Conservation (phyloP, 2,113 vertebrate genomes). For the Phylloscopus trochilus region DNA sequence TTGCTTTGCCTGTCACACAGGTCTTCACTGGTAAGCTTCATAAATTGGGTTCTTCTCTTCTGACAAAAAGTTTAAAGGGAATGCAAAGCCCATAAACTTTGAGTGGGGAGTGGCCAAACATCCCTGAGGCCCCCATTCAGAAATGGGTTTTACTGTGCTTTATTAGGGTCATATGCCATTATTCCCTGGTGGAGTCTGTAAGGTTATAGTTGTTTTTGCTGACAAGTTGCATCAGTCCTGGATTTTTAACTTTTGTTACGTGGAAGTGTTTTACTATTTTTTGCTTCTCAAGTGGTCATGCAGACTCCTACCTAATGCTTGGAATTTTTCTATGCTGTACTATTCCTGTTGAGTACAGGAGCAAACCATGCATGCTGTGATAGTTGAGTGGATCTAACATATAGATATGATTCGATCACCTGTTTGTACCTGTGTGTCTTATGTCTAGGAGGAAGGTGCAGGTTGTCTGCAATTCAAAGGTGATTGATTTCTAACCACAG, state of each 20-base stretch:
- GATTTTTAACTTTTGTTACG: neutral
- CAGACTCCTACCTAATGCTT: neutral
- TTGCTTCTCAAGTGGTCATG: neutral
- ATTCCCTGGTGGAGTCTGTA: neutral
- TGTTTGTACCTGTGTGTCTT: neutral
- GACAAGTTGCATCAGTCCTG: neutral
- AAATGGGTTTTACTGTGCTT: neutral
- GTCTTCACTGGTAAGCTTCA: neutral
- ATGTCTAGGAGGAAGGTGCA: neutral
- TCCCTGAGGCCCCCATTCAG: neutral
- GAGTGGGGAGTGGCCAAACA: neutral
- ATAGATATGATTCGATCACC: neutral
- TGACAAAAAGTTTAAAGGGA: neutral
- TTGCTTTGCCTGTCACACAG: neutral
- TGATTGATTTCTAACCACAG: rapidly evolving
- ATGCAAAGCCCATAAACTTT: neutral
- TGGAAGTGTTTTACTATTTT: neutral
- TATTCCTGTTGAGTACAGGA: neutral
- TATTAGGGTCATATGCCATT: neutral
- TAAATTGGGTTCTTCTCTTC: neutral
- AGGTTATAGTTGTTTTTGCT: neutral
- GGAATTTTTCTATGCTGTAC: neutral
- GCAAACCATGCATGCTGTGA: neutral
- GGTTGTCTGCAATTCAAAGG: neutral
- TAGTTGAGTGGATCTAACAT: neutral